phyloP scores from a whole-genome alignment of 2,888 invertebrate species.

The Pardosa pseudoannulata region DNA sequence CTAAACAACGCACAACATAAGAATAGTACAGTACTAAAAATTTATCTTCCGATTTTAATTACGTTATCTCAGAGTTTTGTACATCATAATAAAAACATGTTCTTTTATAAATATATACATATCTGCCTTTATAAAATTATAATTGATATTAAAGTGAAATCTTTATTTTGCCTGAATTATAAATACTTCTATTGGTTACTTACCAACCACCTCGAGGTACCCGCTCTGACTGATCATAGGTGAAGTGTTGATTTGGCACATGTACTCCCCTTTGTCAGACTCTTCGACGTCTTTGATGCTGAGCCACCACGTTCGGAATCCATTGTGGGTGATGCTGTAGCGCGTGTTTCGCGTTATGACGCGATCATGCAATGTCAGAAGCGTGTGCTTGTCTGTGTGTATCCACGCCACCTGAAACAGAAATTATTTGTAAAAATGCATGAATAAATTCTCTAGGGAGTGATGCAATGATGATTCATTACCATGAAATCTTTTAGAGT shows the following conservation, averaged over 20 bases:
- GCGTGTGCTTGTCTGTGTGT: constrained; percentile 95
- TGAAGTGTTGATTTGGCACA: constrained; percentile 94
- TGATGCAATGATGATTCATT: no score
- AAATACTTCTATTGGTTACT: constrained; percentile 79
- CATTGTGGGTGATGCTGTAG: constrained; percentile 80
- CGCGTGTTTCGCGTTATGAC: constrained; percentile 73
- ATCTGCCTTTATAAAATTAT: no score
- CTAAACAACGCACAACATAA: no score
- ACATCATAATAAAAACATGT: no score
- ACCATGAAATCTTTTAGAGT: no score
- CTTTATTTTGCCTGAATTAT: no score
- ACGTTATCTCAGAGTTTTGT: no score
- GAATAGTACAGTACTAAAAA: no score
- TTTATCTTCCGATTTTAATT: no score
- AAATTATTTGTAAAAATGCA: neutral
- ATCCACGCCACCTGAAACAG: constrained; percentile 91
- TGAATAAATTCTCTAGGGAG: no score
- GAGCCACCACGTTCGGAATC: constrained; percentile 81
- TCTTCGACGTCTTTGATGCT: constrained; percentile 94
- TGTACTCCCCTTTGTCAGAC: constrained; percentile 86
- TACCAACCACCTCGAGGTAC: constrained; percentile 93
- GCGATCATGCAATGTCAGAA: constrained; percentile 77
- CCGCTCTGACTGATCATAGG: constrained; percentile 97
- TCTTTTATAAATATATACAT: no score
- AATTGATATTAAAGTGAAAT: no score